Evolutionary conservation across 2,888 invertebrate genomes (phyloP).

Genomic region (Zelleria hepariella): DNA sequence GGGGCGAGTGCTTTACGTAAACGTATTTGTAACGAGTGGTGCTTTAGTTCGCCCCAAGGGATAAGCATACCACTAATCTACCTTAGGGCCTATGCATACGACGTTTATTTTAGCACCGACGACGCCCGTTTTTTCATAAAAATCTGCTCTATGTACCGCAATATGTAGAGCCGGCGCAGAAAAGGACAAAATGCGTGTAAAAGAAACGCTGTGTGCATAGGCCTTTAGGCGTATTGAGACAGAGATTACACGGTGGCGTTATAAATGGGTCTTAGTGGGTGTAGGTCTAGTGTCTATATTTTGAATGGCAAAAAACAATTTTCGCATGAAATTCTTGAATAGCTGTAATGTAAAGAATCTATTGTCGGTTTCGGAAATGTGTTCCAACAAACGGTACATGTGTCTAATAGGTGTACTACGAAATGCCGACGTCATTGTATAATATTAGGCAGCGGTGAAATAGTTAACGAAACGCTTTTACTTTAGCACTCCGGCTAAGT

Average conservation of each 20-base stretch:
- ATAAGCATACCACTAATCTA: background rate
- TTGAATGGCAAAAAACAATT: background rate
- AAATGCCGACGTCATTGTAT: slow-evolving; percentile 25
- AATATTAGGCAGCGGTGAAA: slow-evolving; percentile 24
- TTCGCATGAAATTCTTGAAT: background rate
- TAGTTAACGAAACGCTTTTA: slow-evolving; percentile 12
- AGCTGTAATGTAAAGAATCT: background rate
- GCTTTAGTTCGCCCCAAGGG: background rate
- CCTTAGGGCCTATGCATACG: too few species aligned
- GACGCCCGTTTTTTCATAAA: too few species aligned
- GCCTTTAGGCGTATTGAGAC: background rate
- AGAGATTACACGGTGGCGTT: background rate
- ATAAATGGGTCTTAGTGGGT: background rate
- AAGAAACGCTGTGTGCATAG: too few species aligned
- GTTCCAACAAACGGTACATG: background rate
- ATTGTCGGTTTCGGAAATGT: slow-evolving; percentile 1
- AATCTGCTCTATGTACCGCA: too few species aligned
- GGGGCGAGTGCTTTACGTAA: slow-evolving; percentile 28
- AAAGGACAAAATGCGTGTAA: too few species aligned
- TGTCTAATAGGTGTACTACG: slow-evolving; percentile 5
- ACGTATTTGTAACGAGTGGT: slow-evolving; percentile 28
- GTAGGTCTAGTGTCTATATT: background rate
- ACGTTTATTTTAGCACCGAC: too few species aligned
- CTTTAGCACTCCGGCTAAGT: too few species aligned
- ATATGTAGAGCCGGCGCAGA: too few species aligned